These are phyloP conservation scores for Sesia bembeciformis DNA, from an alignment of 2,888 invertebrate species.

Conservation along the genomic window DNA sequence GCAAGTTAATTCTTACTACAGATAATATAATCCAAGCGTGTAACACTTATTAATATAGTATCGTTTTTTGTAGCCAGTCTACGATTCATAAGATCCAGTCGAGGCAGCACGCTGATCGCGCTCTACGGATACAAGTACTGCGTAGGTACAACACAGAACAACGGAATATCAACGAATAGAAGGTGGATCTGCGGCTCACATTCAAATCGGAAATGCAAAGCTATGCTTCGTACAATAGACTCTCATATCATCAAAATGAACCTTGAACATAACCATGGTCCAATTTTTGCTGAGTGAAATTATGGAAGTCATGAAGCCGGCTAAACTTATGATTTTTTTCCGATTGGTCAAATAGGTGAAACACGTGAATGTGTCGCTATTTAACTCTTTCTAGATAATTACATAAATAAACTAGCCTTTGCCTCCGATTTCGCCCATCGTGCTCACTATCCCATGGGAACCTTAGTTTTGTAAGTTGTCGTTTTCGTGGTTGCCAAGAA, in stretches of 20 bases:
- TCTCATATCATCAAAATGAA: constrained; percentile 2
- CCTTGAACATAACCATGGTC: not conserved
- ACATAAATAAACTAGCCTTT: no score
- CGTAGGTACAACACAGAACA: not conserved
- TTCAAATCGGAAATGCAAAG: constrained; percentile 20
- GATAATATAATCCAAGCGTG: no score
- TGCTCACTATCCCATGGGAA: no score
- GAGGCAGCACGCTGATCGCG: constrained; percentile 1
- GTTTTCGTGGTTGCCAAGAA: no score
- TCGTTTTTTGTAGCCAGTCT: not conserved
- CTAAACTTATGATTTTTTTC: no score
- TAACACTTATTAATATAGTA: not conserved
- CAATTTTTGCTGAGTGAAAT: not conserved
- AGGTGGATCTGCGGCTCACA: constrained; percentile 25
- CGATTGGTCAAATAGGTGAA: no score
- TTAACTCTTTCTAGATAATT: no score
- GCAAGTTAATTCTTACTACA: no score
- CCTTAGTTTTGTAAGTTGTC: no score
- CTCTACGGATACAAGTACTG: not conserved
- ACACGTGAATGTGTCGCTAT: no score
- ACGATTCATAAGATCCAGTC: constrained; percentile 2
- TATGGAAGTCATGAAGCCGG: no score
- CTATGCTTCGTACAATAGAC: constrained; percentile 18
- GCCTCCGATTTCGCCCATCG: no score
- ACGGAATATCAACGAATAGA: constrained; percentile 5